These are phyloP conservation scores for Dromiciops gliroides DNA, from an alignment of 2,113 vertebrate genomes.

Conservation along the genomic window DNA sequence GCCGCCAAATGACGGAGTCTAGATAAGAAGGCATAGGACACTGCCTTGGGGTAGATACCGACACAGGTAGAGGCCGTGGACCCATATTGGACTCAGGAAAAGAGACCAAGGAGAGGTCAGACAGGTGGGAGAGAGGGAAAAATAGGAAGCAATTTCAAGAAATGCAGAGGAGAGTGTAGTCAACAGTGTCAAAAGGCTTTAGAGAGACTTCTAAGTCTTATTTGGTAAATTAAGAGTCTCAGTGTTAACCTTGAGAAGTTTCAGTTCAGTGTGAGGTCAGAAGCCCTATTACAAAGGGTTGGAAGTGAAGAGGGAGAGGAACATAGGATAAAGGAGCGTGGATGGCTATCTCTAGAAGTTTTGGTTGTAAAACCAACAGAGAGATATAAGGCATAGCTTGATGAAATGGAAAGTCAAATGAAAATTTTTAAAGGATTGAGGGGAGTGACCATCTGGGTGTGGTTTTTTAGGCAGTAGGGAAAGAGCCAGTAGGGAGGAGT, in stretches of 20 bases:
- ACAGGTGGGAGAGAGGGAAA: neutral
- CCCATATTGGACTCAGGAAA: neutral
- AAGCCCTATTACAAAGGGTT: neutral
- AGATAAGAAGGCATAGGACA: neutral
- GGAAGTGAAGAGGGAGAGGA: neutral
- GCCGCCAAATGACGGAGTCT: neutral
- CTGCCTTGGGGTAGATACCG: neutral
- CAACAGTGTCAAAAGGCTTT: neutral
- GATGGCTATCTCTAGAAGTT: neutral
- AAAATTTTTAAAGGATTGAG: neutral
- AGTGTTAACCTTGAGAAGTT: neutral
- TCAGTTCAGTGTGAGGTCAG: neutral
- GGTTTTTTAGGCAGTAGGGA: neutral
- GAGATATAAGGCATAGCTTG: neutral
- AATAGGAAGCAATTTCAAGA: neutral
- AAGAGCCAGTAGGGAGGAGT: neutral
- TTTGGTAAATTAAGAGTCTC: neutral
- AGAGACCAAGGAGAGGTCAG: neutral
- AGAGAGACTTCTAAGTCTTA: neutral
- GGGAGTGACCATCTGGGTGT: neutral
- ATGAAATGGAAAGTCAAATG: neutral
- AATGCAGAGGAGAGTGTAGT: neutral
- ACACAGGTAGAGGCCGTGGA: neutral
- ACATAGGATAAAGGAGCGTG: neutral
- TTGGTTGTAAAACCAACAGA: neutral